phyloP scores from a whole-genome alignment of 2,888 invertebrate species.

The Rhamnusium bicolor region DNA sequence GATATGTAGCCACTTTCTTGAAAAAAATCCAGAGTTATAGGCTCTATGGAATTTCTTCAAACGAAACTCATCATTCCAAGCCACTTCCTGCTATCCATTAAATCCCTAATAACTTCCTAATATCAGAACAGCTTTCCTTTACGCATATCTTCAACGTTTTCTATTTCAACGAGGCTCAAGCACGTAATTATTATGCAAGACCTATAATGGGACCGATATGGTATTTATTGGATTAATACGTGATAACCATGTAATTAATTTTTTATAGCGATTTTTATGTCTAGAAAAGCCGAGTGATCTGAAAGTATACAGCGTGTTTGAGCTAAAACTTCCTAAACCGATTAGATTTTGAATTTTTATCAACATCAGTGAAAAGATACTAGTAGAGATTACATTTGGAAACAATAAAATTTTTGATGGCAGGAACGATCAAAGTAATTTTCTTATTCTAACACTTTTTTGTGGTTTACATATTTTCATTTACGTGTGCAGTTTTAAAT shows the following conservation, averaged over 20 bases:
- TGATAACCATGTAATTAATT: slow-evolving; percentile 19
- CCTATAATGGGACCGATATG: slow-evolving; percentile 15
- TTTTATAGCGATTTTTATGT: not conserved
- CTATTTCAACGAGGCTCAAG: slow-evolving; percentile 24
- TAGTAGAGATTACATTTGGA: too few relatives aligned
- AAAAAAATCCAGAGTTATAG: slow-evolving; percentile 3
- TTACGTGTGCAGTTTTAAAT: too few relatives aligned
- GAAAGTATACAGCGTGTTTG: too few relatives aligned
- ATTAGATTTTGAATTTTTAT: too few relatives aligned
- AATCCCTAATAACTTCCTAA: slow-evolving; percentile 33
- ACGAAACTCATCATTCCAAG: slow-evolving; percentile 14
- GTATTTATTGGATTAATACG: slow-evolving; percentile 23
- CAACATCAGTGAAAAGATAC: too few relatives aligned
- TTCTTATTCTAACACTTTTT: too few relatives aligned
- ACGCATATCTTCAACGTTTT: slow-evolving; percentile 26
- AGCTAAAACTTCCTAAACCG: too few relatives aligned
- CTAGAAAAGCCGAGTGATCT: too few relatives aligned
- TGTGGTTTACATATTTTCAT: too few relatives aligned
- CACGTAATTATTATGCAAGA: slow-evolving; percentile 22
- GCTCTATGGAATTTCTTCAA: slow-evolving; percentile 4
- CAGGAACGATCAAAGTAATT: too few relatives aligned
- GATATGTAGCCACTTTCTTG: slow-evolving; percentile 9
- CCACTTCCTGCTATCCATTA: slow-evolving; percentile 26
- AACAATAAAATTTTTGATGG: too few relatives aligned
- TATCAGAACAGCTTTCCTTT: slow-evolving; percentile 30